Conservation (phyloP, 2,888 invertebrate genomes). For the Clivina fossor region DNA sequence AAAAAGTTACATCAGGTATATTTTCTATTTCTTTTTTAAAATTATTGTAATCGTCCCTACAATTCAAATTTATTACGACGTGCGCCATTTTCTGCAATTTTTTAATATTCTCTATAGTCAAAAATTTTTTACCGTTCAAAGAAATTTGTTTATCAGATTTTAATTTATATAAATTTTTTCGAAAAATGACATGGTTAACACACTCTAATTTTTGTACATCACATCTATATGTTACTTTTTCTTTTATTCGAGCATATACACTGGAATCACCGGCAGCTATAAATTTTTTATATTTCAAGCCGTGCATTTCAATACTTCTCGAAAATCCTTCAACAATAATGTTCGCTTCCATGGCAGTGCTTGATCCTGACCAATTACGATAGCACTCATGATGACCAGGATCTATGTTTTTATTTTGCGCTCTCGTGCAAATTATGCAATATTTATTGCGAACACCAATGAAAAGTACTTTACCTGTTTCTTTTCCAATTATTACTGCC, state of each 20-base stretch:
- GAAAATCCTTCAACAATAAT: slow-evolving; percentile 46
- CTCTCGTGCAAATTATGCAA: slow-evolving; percentile 43
- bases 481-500: slow-evolving; percentile 38
- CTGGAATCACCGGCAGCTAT: slow-evolving; percentile 49
- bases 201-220: slow-evolving; percentile 46
- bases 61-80: no score
- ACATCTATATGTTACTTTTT: slow-evolving; percentile 40
- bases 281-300: slow-evolving; percentile 42
- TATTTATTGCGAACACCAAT: slow-evolving; percentile 46
- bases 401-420: slow-evolving; percentile 35
- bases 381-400: slow-evolving; percentile 43
- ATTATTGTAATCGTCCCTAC: no score
- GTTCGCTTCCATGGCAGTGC: slow-evolving; percentile 46
- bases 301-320: slow-evolving; percentile 42
- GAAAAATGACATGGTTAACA: slow-evolving; percentile 42
- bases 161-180: slow-evolving; percentile 27
- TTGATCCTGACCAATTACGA: slow-evolving; percentile 46
- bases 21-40: no score
- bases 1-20: no score
- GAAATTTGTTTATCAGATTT: slow-evolving; percentile 26
- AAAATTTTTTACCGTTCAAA: no score
- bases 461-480: slow-evolving; percentile 42
- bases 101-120: no score
- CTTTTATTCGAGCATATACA: slow-evolving; percentile 42
- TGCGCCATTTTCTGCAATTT: no score